These are phyloP conservation scores for Chymomyza amoena DNA, from an alignment of 2,888 invertebrate genomes.

Conservation along the genomic window DNA sequence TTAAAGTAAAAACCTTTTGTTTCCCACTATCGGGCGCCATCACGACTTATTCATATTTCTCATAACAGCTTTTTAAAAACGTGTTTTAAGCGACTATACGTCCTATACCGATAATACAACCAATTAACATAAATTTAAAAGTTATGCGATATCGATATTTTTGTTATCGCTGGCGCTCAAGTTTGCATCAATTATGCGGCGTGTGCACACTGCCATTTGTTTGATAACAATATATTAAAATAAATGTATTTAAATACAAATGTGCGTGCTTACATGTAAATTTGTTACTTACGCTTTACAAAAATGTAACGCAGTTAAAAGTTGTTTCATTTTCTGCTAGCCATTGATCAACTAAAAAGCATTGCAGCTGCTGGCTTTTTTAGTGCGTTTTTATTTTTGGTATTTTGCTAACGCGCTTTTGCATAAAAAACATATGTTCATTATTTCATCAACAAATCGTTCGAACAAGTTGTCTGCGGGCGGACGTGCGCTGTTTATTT, in stretches of 20 bases:
- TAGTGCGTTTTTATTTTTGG: not conserved
- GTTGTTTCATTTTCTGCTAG: too few species aligned
- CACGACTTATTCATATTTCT: too few species aligned
- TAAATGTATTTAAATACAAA: not conserved
- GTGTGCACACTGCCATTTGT: not conserved
- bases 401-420: not conserved
- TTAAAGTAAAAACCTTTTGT: too few species aligned
- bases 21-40: too few species aligned
- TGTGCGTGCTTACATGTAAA: not conserved
- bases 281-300: too few species aligned
- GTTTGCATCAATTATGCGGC: not conserved
- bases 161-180: not conserved
- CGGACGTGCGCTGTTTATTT: conserved; percentile 46
- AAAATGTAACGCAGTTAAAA: too few species aligned
- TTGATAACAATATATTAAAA: not conserved
- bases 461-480: conserved; percentile 63
- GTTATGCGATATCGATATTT: not conserved
- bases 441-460: conserved; percentile 49
- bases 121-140: not conserved
- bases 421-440: conserved; percentile 40
- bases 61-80: too few species aligned
- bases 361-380: not conserved
- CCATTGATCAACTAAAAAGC: not conserved
- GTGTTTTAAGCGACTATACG: too few species aligned
- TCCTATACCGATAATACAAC: not conserved